phyloP scores from a whole-genome alignment of 2,113 vertebrate species.

The Heterocephalus glaber region DNA sequence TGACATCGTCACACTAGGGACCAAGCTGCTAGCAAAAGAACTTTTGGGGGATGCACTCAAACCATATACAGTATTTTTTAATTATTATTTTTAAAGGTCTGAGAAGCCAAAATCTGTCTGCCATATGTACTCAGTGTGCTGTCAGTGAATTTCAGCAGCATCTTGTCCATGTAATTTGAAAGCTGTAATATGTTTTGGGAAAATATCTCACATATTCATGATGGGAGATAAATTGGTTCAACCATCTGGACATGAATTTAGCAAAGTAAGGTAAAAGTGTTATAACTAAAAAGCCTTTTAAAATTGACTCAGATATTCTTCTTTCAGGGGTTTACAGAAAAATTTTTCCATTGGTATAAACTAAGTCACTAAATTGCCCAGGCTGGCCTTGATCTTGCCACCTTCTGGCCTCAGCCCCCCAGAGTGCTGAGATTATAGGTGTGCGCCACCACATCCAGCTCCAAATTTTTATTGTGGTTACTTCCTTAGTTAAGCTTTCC shows the following conservation, averaged over 20 bases:
- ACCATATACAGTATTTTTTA: neutral
- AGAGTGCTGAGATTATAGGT: neutral
- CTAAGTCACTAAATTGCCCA: neutral
- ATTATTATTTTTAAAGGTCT: slow-evolving; percentile 46
- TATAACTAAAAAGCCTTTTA: neutral
- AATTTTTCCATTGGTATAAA: neutral
- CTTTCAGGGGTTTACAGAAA: neutral
- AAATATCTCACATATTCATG: slow-evolving; percentile 10
- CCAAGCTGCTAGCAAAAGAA: neutral
- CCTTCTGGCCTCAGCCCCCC: neutral
- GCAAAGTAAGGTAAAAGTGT: slow-evolving; percentile 24
- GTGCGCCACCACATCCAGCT: neutral
- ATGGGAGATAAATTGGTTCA: slow-evolving; percentile 10
- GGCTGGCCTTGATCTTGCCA: neutral
- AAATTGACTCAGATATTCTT: neutral
- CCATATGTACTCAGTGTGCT: neutral
- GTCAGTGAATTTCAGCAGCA: neutral
- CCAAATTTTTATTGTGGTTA: slow-evolving; percentile 25
- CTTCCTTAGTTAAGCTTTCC: slow-evolving; percentile 7
- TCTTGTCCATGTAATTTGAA: slow-evolving; percentile 39
- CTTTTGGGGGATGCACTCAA: neutral
- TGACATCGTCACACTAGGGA: neutral
- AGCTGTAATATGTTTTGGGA: neutral
- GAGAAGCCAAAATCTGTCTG: neutral
- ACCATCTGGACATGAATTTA: neutral